Conservation (phyloP, 1,140 invertebrate species). For the Heterodera schachtii region DNA sequence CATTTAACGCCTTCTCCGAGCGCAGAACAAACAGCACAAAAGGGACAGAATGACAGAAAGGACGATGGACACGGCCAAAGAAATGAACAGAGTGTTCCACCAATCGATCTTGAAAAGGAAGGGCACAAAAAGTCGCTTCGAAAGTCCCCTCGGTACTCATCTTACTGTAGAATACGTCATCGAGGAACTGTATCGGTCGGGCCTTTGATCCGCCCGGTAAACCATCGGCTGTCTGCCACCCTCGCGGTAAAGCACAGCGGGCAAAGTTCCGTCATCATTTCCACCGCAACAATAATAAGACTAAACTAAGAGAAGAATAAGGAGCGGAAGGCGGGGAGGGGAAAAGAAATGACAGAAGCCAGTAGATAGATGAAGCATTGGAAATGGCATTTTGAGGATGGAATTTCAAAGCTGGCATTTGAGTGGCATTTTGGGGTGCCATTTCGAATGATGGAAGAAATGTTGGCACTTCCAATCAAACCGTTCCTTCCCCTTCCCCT, state of each 20-base stretch:
- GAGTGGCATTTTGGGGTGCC: too few relatives aligned
- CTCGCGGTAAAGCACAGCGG: not conserved
- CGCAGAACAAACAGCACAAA: slow-evolving; percentile 25
- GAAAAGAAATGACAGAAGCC: not conserved
- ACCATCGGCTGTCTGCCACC: not conserved
- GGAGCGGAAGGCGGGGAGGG: too few relatives aligned
- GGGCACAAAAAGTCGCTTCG: not conserved
- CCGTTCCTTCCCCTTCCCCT: too few relatives aligned
- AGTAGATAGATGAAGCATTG: too few relatives aligned
- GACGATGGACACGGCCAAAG: slow-evolving; percentile 13
- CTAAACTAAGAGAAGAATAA: not conserved
- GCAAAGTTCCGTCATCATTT: not conserved
- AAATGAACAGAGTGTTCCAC: slow-evolving; percentile 27
- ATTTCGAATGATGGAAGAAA: too few relatives aligned
- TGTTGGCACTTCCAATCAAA: too few relatives aligned
- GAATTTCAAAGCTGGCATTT: too few relatives aligned
- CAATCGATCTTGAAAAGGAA: slow-evolving; percentile 23
- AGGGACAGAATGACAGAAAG: slow-evolving; percentile 27
- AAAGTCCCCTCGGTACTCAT: not conserved
- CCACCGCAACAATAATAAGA: slow-evolving; percentile 23
- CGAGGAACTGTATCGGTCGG: not conserved
- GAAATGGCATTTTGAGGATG: too few relatives aligned
- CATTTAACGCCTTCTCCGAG: slow-evolving; percentile 8
- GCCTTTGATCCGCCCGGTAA: not conserved
- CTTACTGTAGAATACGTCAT: not conserved